Percentiles rank a stretch among this genome's conserved stretches.
Conservation (phyloP, 2,113 vertebrate genomes). For the Neodontobutis hainanensis region DNA sequence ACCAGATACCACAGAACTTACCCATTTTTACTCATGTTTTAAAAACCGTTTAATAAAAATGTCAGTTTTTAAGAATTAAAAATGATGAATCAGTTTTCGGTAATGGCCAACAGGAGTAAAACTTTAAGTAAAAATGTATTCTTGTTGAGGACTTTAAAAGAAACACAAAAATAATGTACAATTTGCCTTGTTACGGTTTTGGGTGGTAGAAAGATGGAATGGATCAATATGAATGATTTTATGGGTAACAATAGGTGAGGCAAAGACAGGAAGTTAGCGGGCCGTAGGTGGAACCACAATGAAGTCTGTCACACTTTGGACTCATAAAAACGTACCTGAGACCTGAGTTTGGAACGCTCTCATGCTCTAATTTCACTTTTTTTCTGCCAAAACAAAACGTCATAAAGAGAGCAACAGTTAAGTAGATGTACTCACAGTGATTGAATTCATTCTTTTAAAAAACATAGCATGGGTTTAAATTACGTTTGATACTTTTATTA, state of each 20-base stretch:
- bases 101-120: slow-evolving; percentile 33
- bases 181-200: slow-evolving; percentile 69
- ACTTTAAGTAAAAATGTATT: slow-evolving; percentile 29
- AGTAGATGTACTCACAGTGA: no score
- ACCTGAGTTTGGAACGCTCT: slow-evolving; percentile 57
- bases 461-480: no score
- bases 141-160: slow-evolving; percentile 40
- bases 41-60: slow-evolving; percentile 15
- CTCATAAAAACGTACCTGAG: slow-evolving; percentile 74
- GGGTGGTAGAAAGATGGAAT: slow-evolving; percentile 65
- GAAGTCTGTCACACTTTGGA: slow-evolving; percentile 64
- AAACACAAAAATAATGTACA: slow-evolving; percentile 63
- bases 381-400: slow-evolving; percentile 51
- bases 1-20: not conserved
- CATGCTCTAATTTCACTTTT: slow-evolving; percentile 62
- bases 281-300: slow-evolving; percentile 43
- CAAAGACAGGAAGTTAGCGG: slow-evolving; percentile 53
- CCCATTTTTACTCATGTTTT: slow-evolving; percentile 9
- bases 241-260: slow-evolving; percentile 63
- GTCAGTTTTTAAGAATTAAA: slow-evolving; percentile 26
- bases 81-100: slow-evolving; percentile 32
- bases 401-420: no score
- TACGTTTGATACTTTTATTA: no score
- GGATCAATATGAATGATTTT: slow-evolving; percentile 65
- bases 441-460: no score